Evolutionary conservation across 1,140 invertebrate genomes (phyloP), one percentile per base, ranked within the genome.

Genomic region (Panulirus ornatus): DNA sequence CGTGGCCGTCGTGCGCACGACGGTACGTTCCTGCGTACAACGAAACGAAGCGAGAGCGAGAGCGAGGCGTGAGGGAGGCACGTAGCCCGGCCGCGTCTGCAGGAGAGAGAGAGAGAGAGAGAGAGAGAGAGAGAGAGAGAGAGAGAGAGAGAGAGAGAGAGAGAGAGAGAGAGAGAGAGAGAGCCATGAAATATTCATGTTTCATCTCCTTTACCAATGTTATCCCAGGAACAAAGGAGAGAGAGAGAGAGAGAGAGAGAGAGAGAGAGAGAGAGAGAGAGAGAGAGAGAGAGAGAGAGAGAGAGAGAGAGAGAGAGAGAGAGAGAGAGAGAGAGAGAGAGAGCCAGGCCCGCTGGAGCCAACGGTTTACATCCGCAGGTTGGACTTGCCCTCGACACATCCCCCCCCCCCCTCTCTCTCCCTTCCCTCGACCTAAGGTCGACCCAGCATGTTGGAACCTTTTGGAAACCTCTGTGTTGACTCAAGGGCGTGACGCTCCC

Each of bases 211-310:
- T 6, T 27, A 5, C 34, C 19, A 9, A 63, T 2, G 19, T 22
- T 27, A 63, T 1, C 19, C 27, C 19, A 63, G 8, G 66, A 3
- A 30, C n/a, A 19, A 66, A 19, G 40, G 70, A 71, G 27, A 71
- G 70, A 71, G 70, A 71, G 70, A 71, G 70, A 71, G 70, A 71
- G 70, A 71, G 70, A 71, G 70, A 71, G 70, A 71, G 70, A 71
- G 70, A 71, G 70, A 71, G 70, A 71, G 70, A 71, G 70, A 73
- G 34, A 73, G 70, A 73, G 70, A 73, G 70, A 73, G 70, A 73
- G 70, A 73, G 70, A 73, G 70, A 73, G 70, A 73, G 70, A 73
- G 70, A 73, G 70, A 73, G 70, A 73, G 70, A 73, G 70, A 73
- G 70, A 73, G 70, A 73, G 27, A 36, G 70, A 73, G 70, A 73